Conservation (phyloP, 2,113 vertebrate species). For the Paratilapia polleni region DNA sequence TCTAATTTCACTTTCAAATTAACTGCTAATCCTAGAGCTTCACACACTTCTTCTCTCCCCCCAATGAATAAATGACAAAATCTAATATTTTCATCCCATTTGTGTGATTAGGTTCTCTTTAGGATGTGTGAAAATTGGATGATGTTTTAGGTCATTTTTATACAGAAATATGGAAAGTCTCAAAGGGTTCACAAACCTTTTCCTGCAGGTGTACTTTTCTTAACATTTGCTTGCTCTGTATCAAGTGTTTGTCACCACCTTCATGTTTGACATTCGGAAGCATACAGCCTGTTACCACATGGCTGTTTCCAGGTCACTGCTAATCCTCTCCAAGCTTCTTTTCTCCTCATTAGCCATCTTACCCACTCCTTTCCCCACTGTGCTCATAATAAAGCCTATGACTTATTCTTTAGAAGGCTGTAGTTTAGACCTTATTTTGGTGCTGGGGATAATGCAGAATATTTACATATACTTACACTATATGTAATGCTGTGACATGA, state of each 20-base stretch:
- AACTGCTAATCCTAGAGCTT: too few relatives aligned
- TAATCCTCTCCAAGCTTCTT: constrained; percentile 79
- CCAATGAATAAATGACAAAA: too few relatives aligned
- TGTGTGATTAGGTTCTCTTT: fast-evolving
- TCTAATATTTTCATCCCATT: too few relatives aligned
- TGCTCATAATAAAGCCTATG: not conserved
- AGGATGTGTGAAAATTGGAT: not conserved
- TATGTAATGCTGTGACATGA: not conserved
- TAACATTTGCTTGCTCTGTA: not conserved
- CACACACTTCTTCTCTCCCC: too few relatives aligned
- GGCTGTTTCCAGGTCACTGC: constrained; percentile 72
- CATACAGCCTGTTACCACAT: constrained; percentile 40
- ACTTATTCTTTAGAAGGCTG: not conserved
- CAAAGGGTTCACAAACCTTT: not conserved
- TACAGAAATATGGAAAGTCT: not conserved
- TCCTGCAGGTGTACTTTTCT: not conserved
- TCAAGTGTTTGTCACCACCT: not conserved
- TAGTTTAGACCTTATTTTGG: not conserved
- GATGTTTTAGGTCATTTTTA: not conserved
- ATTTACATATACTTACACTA: not conserved
- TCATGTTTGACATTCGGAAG: constrained; percentile 53
- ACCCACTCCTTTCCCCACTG: constrained; percentile 40
- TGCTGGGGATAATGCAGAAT: not conserved
- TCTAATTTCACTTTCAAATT: too few relatives aligned
- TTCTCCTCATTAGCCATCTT: constrained; percentile 70